A percentile compares a stretch with the other conserved stretches of the same genome.
Evolutionary conservation across 2,113 vertebrate species (phyloP).

Genomic region (Tinamus guttatus): DNA sequence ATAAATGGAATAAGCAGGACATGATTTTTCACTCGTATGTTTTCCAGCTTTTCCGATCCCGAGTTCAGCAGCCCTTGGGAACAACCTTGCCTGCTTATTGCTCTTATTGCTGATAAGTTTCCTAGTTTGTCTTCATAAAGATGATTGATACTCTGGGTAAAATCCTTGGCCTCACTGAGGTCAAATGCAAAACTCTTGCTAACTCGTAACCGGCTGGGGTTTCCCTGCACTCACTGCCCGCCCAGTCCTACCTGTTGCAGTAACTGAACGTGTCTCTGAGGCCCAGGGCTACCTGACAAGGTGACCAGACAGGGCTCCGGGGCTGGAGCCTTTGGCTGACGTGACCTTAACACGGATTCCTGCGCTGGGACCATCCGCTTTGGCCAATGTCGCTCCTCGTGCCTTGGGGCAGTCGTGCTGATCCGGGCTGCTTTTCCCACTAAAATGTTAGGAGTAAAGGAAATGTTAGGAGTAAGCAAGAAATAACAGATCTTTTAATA

Average conservation of each 20-base stretch:
- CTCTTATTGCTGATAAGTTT: constrained; percentile 7
- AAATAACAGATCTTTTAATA: not conserved
- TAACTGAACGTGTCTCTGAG: not conserved
- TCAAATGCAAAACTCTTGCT: not conserved
- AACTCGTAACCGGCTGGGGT: not conserved
- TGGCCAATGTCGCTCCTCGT: fast-evolving
- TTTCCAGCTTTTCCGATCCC: not conserved
- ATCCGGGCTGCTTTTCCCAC: not conserved
- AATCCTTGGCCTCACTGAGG: not conserved
- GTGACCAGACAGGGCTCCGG: no score
- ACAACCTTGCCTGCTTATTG: constrained; percentile 4
- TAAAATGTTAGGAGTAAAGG: not conserved
- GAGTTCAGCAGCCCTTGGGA: not conserved
- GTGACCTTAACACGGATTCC: no score
- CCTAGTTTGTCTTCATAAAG: not conserved
- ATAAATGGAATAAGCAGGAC: not conserved
- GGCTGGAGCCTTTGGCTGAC: no score
- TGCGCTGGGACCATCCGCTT: not conserved
- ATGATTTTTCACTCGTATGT: not conserved
- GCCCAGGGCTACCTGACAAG: no score
- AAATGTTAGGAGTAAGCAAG: not conserved
- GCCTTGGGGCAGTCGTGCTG: fast-evolving
- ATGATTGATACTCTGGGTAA: constrained; percentile 14
- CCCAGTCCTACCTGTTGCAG: fast-evolving
- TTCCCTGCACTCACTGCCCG: not conserved